phyloP scores from a whole-genome alignment of 2,797 vertebrate species.

The Pempheris klunzingeri region DNA sequence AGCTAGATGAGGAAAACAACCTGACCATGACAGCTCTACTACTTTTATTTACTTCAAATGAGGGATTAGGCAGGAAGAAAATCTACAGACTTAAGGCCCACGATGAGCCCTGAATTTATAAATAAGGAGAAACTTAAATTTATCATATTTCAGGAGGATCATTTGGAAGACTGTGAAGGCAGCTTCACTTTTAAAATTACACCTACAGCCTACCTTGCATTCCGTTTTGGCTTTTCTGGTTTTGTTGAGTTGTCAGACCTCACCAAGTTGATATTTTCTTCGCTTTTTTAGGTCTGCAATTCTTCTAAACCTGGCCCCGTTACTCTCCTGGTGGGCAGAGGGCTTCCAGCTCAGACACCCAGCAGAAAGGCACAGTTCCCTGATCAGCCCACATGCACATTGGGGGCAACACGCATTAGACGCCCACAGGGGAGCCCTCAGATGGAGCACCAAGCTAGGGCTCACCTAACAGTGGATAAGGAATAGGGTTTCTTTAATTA shows the following conservation, averaged over 20 bases:
- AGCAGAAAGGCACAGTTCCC: slow-evolving; percentile 73
- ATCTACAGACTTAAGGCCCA: slow-evolving; percentile 80
- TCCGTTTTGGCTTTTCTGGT: slow-evolving; percentile 60
- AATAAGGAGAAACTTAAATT: slow-evolving; percentile 74
- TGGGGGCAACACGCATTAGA: slow-evolving; percentile 79
- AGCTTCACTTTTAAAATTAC: slow-evolving; percentile 67
- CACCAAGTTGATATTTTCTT: slow-evolving; percentile 66
- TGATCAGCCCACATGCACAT: slow-evolving; percentile 76
- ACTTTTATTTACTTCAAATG: slow-evolving; percentile 88
- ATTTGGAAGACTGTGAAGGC: slow-evolving; percentile 50
- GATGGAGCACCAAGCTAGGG: slow-evolving; percentile 70
- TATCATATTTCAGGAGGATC: slow-evolving; percentile 67
- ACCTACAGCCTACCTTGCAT: slow-evolving; percentile 45
- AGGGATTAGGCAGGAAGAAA: slow-evolving; percentile 84
- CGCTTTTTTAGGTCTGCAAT: slow-evolving; percentile 56
- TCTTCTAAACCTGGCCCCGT: slow-evolving; percentile 62
- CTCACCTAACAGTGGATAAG: slow-evolving; percentile 84
- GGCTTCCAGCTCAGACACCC: slow-evolving; percentile 70
- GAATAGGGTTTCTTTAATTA: slow-evolving; percentile 87
- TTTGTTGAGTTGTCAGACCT: slow-evolving; percentile 56
- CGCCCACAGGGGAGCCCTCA: slow-evolving; percentile 76
- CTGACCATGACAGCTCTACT: slow-evolving; percentile 87
- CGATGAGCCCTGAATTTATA: slow-evolving; percentile 76
- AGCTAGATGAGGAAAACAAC: slow-evolving; percentile 84
- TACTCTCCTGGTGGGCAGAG: slow-evolving; percentile 70